A percentile compares a stretch with the other conserved stretches of the same genome.
These are phyloP conservation scores for Paralichthys olivaceus DNA, from an alignment of 2,113 vertebrate genomes.

Conservation along the genomic window DNA sequence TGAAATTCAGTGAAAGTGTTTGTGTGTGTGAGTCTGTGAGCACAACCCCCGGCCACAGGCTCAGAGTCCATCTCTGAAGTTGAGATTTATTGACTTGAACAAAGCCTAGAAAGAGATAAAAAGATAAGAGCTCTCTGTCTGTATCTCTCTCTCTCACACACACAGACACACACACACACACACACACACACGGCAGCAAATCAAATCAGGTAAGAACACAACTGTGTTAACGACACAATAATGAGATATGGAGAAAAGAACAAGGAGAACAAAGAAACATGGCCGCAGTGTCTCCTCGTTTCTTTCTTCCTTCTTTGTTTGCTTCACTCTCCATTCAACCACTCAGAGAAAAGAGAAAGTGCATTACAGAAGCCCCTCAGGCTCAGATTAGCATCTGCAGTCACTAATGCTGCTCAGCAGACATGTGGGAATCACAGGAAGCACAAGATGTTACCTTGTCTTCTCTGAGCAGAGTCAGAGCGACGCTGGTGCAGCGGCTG, in stretches of 20 bases:
- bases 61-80: slow-evolving; percentile 35
- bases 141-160: background rate
- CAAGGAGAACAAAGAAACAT: slow-evolving; percentile 32
- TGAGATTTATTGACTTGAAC: slow-evolving; percentile 23
- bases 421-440: background rate
- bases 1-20: background rate
- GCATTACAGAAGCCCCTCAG: slow-evolving; percentile 72
- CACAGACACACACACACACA: slow-evolving; percentile 9
- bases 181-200: slow-evolving; percentile 50
- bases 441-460: background rate
- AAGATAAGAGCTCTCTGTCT: slow-evolving; percentile 7
- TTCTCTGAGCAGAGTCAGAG: background rate
- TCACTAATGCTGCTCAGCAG: slow-evolving; percentile 49
- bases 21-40: background rate
- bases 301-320: slow-evolving; percentile 17
- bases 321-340: slow-evolving; percentile 47
- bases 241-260: slow-evolving; percentile 66
- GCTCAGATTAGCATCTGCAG: slow-evolving; percentile 77
- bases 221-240: slow-evolving; percentile 63
- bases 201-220: slow-evolving; percentile 71
- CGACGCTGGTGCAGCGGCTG: too few relatives aligned
- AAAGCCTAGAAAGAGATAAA: slow-evolving; percentile 10
- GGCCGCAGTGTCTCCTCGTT: slow-evolving; percentile 17
- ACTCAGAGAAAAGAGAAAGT: slow-evolving; percentile 72
- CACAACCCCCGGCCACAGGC: background rate